Percentiles rank a stretch among this genome's conserved stretches.
Conservation (phyloP, 2,888 invertebrate genomes). For the Lasioglossum malachurum region DNA sequence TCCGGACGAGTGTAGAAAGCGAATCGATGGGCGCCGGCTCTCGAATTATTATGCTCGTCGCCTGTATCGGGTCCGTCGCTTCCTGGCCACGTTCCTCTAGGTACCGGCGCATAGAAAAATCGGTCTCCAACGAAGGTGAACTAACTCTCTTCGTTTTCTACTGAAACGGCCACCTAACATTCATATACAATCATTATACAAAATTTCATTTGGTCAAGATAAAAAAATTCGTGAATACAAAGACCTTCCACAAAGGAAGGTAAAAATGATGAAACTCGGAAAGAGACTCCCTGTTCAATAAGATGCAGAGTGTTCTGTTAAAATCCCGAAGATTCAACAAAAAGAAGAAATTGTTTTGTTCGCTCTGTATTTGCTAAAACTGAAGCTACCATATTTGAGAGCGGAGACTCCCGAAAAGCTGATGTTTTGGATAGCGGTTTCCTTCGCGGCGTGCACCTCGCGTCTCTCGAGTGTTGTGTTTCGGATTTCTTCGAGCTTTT, state of each 20-base stretch:
- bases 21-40: conserved; percentile 28
- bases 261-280: neutral
- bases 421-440: neutral
- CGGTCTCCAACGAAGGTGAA: neutral
- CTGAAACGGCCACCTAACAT: neutral
- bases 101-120: neutral
- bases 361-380: neutral
- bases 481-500: conserved; percentile 36
- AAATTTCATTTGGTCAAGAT: neutral
- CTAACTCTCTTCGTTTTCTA: neutral
- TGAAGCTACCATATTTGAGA: neutral
- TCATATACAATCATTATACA: neutral
- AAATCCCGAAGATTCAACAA: no score
- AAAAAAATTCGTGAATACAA: no score
- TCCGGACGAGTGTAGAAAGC: conserved; percentile 22
- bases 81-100: conserved; percentile 47
- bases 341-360: neutral
- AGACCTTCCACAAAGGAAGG: neutral
- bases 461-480: neutral
- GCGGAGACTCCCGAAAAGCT: neutral
- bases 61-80: conserved; percentile 32
- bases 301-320: no score
- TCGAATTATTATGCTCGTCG: conserved; percentile 20
- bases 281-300: neutral
- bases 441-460: neutral